Percentiles rank a stretch among this genome's conserved stretches.
Conservation (phyloP, 2,797 vertebrate genomes). For the Lagorchestes hirsutus region DNA sequence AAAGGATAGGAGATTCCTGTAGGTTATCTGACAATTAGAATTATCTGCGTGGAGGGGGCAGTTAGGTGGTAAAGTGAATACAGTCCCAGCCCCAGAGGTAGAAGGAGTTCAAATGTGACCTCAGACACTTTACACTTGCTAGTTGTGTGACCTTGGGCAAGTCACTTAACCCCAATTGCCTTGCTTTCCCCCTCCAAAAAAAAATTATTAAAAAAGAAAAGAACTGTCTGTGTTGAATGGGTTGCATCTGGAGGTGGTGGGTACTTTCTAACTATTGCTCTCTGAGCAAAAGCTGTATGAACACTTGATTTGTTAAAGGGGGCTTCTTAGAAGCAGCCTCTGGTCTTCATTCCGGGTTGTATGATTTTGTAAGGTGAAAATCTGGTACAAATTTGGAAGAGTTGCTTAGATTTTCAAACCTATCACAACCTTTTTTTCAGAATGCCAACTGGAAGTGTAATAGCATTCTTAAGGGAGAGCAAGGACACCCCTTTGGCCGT, state of each 20-base stretch:
- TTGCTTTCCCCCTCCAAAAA: too few species aligned
- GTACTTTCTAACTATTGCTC: not conserved
- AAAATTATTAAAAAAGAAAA: too few species aligned
- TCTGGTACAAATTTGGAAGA: not conserved
- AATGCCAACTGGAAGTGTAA: not conserved
- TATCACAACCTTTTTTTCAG: not conserved
- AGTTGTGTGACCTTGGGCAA: too few species aligned
- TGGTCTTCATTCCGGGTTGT: not conserved
- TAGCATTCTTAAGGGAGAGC: conserved; percentile 42
- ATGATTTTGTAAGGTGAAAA: not conserved
- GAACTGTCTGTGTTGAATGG: too few species aligned
- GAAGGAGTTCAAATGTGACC: too few species aligned
- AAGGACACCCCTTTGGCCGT: conserved; percentile 48
- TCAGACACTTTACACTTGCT: too few species aligned
- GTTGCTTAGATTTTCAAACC: not conserved
- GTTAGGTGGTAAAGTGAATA: too few species aligned
- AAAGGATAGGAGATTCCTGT: not conserved
- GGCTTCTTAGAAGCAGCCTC: not conserved
- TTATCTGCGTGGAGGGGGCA: not conserved
- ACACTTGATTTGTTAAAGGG: not conserved
- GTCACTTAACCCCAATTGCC: too few species aligned
- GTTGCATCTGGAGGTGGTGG: not conserved
- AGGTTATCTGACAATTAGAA: not conserved
- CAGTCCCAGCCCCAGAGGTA: too few species aligned
- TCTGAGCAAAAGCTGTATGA: not conserved